Base-by-base conservation (phyloP, 2,113 vertebrate species). In the Pagrus major region DNA sequence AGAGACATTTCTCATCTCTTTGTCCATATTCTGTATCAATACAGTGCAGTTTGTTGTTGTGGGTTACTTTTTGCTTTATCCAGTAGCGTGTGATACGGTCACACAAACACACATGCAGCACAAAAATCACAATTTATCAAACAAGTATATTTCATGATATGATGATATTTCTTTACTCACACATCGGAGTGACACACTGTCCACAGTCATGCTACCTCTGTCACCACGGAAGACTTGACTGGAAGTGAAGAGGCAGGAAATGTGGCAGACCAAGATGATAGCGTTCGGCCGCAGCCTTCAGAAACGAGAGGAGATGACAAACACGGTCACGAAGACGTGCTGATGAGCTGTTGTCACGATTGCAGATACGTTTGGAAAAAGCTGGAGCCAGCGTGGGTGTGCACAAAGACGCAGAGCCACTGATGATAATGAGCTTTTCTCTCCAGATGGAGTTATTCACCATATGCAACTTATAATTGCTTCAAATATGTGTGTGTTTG, bases 391-490 rank as follows among this genome's bases (percentile, higher is more conserved):
- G 18, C 5, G 35, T 1, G 25, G 71, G 64, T 16, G 66, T 0
- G 3, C 3, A 41, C 29, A 2, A 12, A 77, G 76, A 29, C 29
- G 49, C 52, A 47, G 44, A 16, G 33, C 61, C 33, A 15, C 29
- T 20, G 63, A 84, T 60, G 35, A 21, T 60, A 68, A 80, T 3
- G 56, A 84, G 70, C 56, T 76, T 60, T 42, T 52, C 54, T 66
- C 56, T 87, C 64, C 69, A 80, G 82, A 54, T 76, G 65, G 73
- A 87, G 55, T 60, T 18, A 72, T 75, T 89, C 61, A 60, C 54
- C 27, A 14, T 29, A 20, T 66, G 51, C 33, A 20, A 47, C 60
- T 54, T 52, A 37, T 47, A 55, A 59, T 64, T 76, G 58, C 66
- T 78, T 56, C 41, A 44, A 23, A 60, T 73, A 56, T 29, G 39